Evolutionary conservation across 2,113 vertebrate genomes (phyloP).

Genomic region (Nycticryphes semicollaris): DNA sequence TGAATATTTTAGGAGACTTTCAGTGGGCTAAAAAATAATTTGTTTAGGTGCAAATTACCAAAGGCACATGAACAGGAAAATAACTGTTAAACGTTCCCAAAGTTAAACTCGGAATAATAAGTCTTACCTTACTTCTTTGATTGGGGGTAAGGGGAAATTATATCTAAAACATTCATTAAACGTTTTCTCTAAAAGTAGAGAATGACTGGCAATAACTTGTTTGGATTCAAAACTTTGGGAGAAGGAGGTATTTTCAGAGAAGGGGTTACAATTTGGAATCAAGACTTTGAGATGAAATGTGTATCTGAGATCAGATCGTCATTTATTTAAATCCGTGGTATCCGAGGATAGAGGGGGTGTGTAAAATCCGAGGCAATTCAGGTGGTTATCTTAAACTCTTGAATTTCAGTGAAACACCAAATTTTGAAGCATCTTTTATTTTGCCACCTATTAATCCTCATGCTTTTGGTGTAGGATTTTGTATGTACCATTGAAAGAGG

Average conservation of each 20-base stretch:
- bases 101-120: not conserved
- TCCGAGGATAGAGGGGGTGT: not conserved
- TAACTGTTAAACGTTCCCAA: not conserved
- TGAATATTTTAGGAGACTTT: not conserved
- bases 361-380: not conserved
- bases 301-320: not conserved
- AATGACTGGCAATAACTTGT: not conserved
- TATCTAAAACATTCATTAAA: not conserved
- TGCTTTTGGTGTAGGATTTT: not conserved
- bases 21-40: not conserved
- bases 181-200: not conserved
- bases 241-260: not conserved
- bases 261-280: not conserved
- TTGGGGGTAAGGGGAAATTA: not conserved
- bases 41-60: not conserved
- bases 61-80: not conserved
- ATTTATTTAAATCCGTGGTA: not conserved
- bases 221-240: not conserved
- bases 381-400: not conserved
- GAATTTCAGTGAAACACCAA: not conserved
- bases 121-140: not conserved
- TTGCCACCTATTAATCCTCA: not conserved
- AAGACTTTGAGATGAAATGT: not conserved
- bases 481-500: not conserved
- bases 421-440: not conserved